Evolutionary conservation across 2,888 invertebrate species (phyloP).

Genomic region (Ophioninae sp.): DNA sequence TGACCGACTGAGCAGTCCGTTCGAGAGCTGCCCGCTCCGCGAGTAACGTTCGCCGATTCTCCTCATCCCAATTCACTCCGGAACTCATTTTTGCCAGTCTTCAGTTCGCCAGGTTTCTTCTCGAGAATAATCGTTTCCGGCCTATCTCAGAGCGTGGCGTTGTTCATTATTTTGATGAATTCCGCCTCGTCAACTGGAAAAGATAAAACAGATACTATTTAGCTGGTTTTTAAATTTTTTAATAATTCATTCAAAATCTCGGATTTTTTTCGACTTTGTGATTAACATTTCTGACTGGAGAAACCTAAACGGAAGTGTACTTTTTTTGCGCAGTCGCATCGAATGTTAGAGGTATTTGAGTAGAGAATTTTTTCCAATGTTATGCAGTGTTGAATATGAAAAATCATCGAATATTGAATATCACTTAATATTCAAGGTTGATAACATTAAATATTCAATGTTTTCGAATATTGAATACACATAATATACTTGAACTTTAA

Average conservation of each 20-base stretch:
- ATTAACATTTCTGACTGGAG: neutral
- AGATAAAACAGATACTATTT: slow-evolving; percentile 13
- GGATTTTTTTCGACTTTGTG: too few relatives aligned
- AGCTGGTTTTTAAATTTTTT: neutral
- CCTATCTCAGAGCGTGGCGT: slow-evolving; percentile 27
- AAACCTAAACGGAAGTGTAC: neutral
- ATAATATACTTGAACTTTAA: too few relatives aligned
- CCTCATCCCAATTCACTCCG: slow-evolving; percentile 82
- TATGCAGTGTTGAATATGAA: too few relatives aligned
- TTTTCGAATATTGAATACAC: too few relatives aligned
- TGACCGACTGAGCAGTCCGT: slow-evolving; percentile 85
- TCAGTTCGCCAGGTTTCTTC: neutral
- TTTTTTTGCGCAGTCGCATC: too few relatives aligned
- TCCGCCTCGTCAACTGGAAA: slow-evolving; percentile 67
- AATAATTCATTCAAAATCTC: neutral
- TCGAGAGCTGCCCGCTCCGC: slow-evolving; percentile 84
- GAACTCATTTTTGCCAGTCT: slow-evolving; percentile 72
- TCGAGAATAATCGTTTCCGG: neutral
- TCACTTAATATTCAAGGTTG: too few relatives aligned
- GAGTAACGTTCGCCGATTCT: slow-evolving; percentile 83
- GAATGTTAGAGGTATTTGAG: too few relatives aligned
- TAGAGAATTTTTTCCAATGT: too few relatives aligned
- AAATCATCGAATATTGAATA: too few relatives aligned
- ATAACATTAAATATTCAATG: too few relatives aligned
- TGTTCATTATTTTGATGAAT: slow-evolving; percentile 66